phyloP scores from a whole-genome alignment of 1,140 invertebrate species.

The Cydia pomonella region DNA sequence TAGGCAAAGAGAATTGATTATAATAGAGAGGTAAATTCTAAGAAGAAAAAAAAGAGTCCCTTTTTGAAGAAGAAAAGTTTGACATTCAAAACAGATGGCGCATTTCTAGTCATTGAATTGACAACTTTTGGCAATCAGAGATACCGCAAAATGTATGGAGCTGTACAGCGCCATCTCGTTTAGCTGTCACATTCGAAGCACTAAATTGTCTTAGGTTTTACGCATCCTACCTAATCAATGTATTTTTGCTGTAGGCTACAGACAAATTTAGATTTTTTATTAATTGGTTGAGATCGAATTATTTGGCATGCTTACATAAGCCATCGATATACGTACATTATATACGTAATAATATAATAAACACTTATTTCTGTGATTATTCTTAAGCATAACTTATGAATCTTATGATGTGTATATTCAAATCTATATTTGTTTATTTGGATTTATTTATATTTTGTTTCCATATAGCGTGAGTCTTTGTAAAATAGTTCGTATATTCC shows the following conservation, averaged over 20 bases:
- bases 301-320: not conserved
- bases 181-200: too few species aligned
- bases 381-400: not conserved
- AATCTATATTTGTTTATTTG: constrained; percentile 13
- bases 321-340: not conserved
- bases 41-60: too few species aligned
- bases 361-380: constrained; percentile 25
- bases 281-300: not conserved
- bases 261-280: not conserved
- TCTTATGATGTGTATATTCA: constrained; percentile 35
- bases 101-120: too few species aligned
- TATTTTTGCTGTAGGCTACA: not conserved
- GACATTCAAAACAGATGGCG: too few species aligned
- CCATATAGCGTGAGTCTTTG: constrained; percentile 7
- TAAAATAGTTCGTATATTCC: not conserved
- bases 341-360: constrained; percentile 8
- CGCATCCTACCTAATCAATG: not conserved
- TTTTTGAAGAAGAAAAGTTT: too few species aligned
- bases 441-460: constrained; percentile 10
- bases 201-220: too few species aligned
- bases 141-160: too few species aligned
- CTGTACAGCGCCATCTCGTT: too few species aligned
- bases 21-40: too few species aligned
- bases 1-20: too few species aligned
- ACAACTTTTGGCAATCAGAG: too few species aligned